phyloP scores from a whole-genome alignment of 2,797 vertebrate genomes.

The Hydrolagus colliei region DNA sequence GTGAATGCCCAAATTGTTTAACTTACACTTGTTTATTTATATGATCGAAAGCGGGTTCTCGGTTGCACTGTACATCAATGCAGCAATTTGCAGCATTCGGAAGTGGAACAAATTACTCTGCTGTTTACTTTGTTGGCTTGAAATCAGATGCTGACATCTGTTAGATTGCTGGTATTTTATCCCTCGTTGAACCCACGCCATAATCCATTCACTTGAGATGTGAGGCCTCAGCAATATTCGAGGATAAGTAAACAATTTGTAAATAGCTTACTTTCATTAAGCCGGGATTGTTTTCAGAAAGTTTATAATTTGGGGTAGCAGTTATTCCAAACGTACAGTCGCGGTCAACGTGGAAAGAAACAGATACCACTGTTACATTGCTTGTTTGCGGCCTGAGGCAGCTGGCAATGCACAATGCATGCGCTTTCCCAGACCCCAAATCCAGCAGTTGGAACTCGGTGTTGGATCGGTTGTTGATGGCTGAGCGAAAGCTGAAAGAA shows the following conservation, averaged over 20 bases:
- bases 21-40: neutral
- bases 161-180: conserved; percentile 14
- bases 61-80: neutral
- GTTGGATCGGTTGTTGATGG: no score
- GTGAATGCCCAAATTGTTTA: neutral
- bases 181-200: neutral
- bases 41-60: neutral
- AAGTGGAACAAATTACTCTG: neutral
- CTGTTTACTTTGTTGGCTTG: conserved; percentile 17
- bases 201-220: conserved; percentile 3
- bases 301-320: neutral
- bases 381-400: no score
- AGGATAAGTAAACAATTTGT: neutral
- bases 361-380: no score
- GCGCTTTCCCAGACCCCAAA: no score
- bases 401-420: no score
- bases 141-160: neutral
- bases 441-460: no score
- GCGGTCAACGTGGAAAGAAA: no score
- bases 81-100: neutral
- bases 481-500: no score
- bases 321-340: neutral
- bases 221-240: neutral
- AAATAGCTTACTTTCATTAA: neutral
- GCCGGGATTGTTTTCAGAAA: neutral